A percentile compares a stretch with the other conserved stretches of the same genome.
phyloP scores from a whole-genome alignment of 2,888 invertebrate genomes.

The Cremastinae sp. region DNA sequence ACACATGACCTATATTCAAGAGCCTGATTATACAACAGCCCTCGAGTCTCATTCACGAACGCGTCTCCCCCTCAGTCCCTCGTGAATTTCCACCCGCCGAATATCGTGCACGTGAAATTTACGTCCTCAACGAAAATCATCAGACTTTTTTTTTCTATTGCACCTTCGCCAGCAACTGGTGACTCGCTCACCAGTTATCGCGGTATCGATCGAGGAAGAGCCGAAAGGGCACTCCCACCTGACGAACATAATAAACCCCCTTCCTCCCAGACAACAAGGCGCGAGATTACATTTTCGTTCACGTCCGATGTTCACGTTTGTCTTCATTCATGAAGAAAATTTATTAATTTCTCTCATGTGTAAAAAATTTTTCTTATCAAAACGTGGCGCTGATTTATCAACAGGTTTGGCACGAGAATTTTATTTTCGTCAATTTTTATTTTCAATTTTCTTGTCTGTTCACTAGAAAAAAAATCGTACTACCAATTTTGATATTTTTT shows the following conservation, averaged over 20 bases:
- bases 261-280: conserved; percentile 6
- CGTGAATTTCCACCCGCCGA: too few species aligned
- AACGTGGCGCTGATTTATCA: too few species aligned
- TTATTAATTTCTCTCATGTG: not conserved
- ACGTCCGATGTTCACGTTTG: not conserved
- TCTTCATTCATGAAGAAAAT: too few species aligned
- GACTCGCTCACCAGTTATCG: conserved; percentile 57
- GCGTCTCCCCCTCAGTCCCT: too few species aligned
- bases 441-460: not conserved
- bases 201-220: conserved; percentile 63
- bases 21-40: not conserved
- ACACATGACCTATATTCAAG: conserved; percentile 54
- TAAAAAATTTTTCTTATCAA: not conserved
- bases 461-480: too few species aligned
- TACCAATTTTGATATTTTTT: too few species aligned
- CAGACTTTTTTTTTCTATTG: conserved; percentile 43
- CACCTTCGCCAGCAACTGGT: conserved; percentile 63
- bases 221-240: conserved; percentile 64
- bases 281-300: conserved; percentile 19
- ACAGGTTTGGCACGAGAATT: too few species aligned
- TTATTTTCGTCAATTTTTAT: not conserved
- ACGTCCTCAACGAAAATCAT: conserved; percentile 1
- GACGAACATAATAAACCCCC: conserved; percentile 37
- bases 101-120: not conserved
- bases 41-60: too few species aligned